Conservation (phyloP, 2,888 invertebrate genomes). For the Sclerodermus sp. region DNA sequence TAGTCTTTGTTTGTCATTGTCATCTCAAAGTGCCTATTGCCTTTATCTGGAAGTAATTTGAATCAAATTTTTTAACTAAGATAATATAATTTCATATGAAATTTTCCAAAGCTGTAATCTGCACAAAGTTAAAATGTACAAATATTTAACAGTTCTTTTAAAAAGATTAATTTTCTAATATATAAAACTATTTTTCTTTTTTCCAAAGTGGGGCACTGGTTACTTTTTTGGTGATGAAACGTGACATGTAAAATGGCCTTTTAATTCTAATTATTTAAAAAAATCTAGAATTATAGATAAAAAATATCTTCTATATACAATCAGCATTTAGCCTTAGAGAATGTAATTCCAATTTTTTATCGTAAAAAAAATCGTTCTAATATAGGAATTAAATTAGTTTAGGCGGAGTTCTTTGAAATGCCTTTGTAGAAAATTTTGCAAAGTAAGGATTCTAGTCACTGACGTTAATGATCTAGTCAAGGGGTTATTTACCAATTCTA, state of each 20-base stretch:
- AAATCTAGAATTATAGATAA: constrained; percentile 31
- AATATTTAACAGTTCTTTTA: no score
- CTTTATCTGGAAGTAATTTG: constrained; percentile 37
- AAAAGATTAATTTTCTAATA: no score
- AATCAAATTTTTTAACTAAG: constrained; percentile 6
- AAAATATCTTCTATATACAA: constrained; percentile 34
- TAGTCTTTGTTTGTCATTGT: constrained; percentile 37
- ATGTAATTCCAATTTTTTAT: no score
- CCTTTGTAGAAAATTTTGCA: constrained; percentile 22
- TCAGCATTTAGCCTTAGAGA: constrained; percentile 19
- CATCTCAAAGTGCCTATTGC: constrained; percentile 52
- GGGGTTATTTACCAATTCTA: no score
- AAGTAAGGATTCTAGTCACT: constrained; percentile 49
- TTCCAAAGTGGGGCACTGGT: constrained; percentile 38
- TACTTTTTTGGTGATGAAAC: constrained; percentile 43
- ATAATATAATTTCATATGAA: no score
- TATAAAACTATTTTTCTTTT: neutral
- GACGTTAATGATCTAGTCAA: constrained; percentile 46
- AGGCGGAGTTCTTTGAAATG: constrained; percentile 9
- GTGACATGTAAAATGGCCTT: constrained; percentile 41
- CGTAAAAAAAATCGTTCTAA: no score
- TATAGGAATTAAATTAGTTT: no score
- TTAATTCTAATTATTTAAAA: constrained; percentile 36
- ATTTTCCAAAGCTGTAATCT: no score
- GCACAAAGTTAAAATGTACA: no score